Evolutionary conservation across 2,888 invertebrate genomes (phyloP).

Genomic region (Chydorus sphaericus): DNA sequence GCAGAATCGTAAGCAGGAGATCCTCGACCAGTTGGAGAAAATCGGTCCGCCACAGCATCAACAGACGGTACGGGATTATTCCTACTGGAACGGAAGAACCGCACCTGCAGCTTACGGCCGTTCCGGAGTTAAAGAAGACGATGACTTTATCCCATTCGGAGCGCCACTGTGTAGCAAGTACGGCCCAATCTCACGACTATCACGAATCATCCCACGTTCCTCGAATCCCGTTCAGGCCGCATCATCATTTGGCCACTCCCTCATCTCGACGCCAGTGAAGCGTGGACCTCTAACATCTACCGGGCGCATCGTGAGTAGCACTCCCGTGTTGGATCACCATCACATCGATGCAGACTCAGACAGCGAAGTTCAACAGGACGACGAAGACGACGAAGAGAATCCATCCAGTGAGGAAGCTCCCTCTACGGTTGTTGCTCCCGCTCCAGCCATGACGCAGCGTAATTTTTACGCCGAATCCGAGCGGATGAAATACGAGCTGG

Average conservation of each 20-base stretch:
- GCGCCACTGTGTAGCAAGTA: conserved; percentile 48
- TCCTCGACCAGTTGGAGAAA: conserved; percentile 43
- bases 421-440: not conserved
- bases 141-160: conserved; percentile 51
- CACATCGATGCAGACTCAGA: too few relatives aligned
- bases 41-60: conserved; percentile 24
- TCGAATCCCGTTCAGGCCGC: conserved; percentile 16
- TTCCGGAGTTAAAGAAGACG: conserved; percentile 33
- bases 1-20: conserved; percentile 44
- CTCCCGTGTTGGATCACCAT: conserved; percentile 26
- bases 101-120: conserved; percentile 18
- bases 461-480: conserved; percentile 37
- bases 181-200: conserved; percentile 46
- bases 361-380: conserved; percentile 24
- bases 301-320: conserved; percentile 24
- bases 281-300: conserved; percentile 36
- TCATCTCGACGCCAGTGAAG: conserved; percentile 25
- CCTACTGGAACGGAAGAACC: not conserved
- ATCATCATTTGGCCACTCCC: conserved; percentile 28
- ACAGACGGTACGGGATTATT: not conserved
- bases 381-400: not conserved
- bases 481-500: conserved; percentile 41
- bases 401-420: not conserved
- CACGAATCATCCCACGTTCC: conserved; percentile 8
- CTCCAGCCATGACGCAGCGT: not conserved